phyloP scores from a whole-genome alignment of 2,888 invertebrate genomes.

The Xanthia togata region DNA sequence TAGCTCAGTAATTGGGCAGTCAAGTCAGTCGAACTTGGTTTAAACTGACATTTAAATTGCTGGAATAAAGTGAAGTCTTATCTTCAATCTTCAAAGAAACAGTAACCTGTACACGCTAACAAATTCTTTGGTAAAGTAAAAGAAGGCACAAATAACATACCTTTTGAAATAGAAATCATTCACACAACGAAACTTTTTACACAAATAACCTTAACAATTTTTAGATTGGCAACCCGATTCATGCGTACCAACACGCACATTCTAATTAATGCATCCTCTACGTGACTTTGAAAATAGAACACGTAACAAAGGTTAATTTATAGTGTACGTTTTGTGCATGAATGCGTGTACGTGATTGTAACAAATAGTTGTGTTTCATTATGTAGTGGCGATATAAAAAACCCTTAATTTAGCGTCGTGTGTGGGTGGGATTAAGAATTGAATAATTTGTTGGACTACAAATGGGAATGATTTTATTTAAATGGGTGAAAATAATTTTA shows the following conservation, averaged over 20 bases:
- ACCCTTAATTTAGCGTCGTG: constrained; percentile 71
- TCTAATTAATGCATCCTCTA: constrained; percentile 74
- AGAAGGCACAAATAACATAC: neutral
- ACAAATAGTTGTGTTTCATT: constrained; percentile 80
- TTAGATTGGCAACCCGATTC: constrained; percentile 65
- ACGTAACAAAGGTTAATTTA: constrained; percentile 76
- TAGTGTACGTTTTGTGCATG: constrained; percentile 76
- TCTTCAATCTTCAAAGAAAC: neutral
- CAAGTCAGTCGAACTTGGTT: neutral
- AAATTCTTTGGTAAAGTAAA: neutral
- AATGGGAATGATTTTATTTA: constrained; percentile 1
- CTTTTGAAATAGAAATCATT: constrained; percentile 28
- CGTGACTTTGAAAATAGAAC: constrained; percentile 82
- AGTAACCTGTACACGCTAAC: neutral
- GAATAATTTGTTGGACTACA: constrained; percentile 15
- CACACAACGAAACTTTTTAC: constrained; percentile 30
- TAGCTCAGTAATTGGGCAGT: neutral
- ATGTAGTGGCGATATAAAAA: constrained; percentile 72
- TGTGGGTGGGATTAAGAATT: constrained; percentile 64
- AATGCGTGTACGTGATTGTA: constrained; percentile 82
- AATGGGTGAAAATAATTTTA: neutral
- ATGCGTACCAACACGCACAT: constrained; percentile 65
- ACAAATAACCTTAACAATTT: constrained; percentile 39
- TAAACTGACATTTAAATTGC: neutral
- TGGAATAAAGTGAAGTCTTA: neutral